phyloP scores from a whole-genome alignment of 1,140 invertebrate species.

The Rhynchophorus ferrugineus region DNA sequence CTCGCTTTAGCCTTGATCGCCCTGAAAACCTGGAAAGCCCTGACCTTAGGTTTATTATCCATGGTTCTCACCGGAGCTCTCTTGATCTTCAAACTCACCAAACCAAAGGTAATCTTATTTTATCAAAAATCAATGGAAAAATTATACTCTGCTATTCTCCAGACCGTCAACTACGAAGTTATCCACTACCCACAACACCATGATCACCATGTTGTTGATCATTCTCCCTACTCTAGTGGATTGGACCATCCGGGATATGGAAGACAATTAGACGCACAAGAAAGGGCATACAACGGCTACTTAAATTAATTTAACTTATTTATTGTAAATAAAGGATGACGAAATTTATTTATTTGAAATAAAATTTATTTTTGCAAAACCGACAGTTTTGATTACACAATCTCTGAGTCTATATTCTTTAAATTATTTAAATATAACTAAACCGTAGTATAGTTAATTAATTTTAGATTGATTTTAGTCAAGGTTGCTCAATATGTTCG shows the following conservation, averaged over 20 bases:
- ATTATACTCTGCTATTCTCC: slow-evolving; percentile 15
- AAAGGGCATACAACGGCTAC: slow-evolving; percentile 59
- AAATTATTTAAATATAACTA: too few relatives aligned
- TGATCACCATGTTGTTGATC: slow-evolving; percentile 53
- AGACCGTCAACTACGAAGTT: slow-evolving; percentile 69
- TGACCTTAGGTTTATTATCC: slow-evolving; percentile 75
- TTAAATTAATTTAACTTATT: slow-evolving; percentile 36
- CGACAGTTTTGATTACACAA: too few relatives aligned
- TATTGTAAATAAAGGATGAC: slow-evolving; percentile 23
- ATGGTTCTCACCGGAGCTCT: slow-evolving; percentile 71
- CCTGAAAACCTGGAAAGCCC: slow-evolving; percentile 78
- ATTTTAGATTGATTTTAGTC: too few relatives aligned
- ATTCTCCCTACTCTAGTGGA: slow-evolving; percentile 45
- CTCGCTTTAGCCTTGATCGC: slow-evolving; percentile 72
- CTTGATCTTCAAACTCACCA: slow-evolving; percentile 76
- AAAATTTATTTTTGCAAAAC: not conserved
- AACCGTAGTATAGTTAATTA: too few relatives aligned
- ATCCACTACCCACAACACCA: slow-evolving; percentile 69
- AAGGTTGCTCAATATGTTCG: too few relatives aligned
- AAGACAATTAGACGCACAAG: slow-evolving; percentile 50
- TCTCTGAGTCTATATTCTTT: too few relatives aligned
- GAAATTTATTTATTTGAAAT: slow-evolving; percentile 3
- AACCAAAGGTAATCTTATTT: slow-evolving; percentile 57
- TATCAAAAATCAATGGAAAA: not conserved
- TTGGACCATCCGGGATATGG: slow-evolving; percentile 56